These are phyloP conservation scores for Vollenhovia emeryi DNA, from an alignment of 1,140 invertebrate genomes.

Conservation along the genomic window DNA sequence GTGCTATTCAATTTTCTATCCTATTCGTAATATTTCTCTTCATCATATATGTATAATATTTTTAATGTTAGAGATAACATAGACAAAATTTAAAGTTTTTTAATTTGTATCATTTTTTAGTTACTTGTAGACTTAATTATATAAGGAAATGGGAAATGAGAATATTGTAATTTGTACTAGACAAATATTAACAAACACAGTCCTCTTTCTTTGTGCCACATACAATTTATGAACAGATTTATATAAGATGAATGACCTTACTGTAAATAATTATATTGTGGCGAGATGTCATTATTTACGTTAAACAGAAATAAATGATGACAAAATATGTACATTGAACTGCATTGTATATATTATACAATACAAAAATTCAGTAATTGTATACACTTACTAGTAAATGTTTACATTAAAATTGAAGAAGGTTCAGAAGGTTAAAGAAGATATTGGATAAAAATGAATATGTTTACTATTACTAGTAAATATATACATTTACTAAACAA, in stretches of 20 bases:
- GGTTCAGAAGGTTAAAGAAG: neutral
- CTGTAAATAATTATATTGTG: neutral
- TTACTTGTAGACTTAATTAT: slow-evolving; percentile 19
- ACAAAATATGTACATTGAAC: slow-evolving; percentile 1
- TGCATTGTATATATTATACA: neutral
- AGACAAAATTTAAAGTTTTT: slow-evolving; percentile 6
- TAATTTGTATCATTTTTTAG: neutral
- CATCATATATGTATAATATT: slow-evolving; percentile 29
- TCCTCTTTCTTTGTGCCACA: slow-evolving; percentile 15
- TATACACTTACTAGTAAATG: neutral
- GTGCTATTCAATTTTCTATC: slow-evolving; percentile 13
- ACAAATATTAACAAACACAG: neutral
- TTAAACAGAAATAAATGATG: slow-evolving; percentile 12
- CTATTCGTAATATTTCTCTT: slow-evolving; percentile 29
- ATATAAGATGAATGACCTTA: slow-evolving; percentile 16
- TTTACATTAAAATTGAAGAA: slow-evolving; percentile 5
- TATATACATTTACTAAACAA: neutral
- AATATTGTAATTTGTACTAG: slow-evolving; percentile 13
- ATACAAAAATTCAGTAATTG: neutral
- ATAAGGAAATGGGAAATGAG: neutral
- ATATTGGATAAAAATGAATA: neutral
- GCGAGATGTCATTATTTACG: neutral
- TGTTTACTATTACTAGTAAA: slow-evolving; percentile 6
- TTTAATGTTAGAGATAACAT: slow-evolving; percentile 2
- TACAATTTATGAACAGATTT: slow-evolving; percentile 15